Evolutionary conservation across 2,888 invertebrate genomes (phyloP), one percentile per base, ranked within the genome.

Genomic region (Pachydiplax longipennis): DNA sequence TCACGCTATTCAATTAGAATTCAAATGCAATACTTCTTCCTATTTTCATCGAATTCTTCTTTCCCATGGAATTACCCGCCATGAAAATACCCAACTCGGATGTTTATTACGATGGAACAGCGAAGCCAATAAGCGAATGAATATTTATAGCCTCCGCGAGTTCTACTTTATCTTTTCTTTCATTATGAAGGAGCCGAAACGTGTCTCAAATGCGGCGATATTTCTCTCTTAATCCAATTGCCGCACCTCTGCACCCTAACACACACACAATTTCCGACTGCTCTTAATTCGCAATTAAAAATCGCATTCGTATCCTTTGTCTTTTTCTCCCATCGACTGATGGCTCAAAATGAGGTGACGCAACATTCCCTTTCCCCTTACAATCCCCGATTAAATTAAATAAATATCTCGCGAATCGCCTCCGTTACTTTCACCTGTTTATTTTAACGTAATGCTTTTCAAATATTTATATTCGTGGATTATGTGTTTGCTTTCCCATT

Each of bases 281-380:
- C 15, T 13, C 15, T 48, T 87, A 61, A 87, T 87, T 87, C 65
- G 87, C 87, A 87, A 87, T 87, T 87, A 87, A 87, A 87, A 65
- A 35, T 61, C 22, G 58, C 87, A 61, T 65, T 87, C 37, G 65
- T 65, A 65, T 61, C 87, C 87, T 58, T 13, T 35, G 22, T 22
- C 81, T 22, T 81, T 8, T 48, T 25, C 18, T 44, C 81, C 37
- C 22, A 31, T 35, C 61, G 83, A 83, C 25, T 83, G 83, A 83
- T 83, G 61, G 40, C 35, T 87, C 87, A 40, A 65, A 87, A 87
- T 61, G 87, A 65, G n/a, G n/a, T n/a, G n/a, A n/a, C n/a, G n/a
- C n/a, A n/a, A n/a, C n/a, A n/a, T n/a, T n/a, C n/a, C n/a, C n/a
- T n/a, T n/a, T n/a, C n/a, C n/a, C n/a, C n/a, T n/a, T n/a, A n/a